phyloP scores from a whole-genome alignment of 2,888 invertebrate genomes.

The Pocota personata region DNA sequence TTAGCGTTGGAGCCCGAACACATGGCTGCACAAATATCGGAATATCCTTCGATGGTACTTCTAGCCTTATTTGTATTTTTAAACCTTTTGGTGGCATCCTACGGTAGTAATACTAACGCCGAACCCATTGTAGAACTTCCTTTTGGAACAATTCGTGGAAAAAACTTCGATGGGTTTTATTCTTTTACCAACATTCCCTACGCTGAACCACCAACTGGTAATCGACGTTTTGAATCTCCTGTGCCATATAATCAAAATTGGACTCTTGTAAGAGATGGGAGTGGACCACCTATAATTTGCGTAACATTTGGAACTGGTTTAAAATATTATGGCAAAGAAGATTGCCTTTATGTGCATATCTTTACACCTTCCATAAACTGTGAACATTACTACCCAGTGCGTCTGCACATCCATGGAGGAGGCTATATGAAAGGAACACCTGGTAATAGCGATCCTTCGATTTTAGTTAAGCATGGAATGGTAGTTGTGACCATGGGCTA shows the following conservation, averaged over 20 bases:
- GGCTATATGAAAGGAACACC: conserved; percentile 87
- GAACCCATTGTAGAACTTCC: conserved; percentile 75
- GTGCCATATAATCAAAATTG: conserved; percentile 75
- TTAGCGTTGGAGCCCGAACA: no score
- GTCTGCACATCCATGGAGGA: conserved; percentile 87
- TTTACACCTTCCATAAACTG: conserved; percentile 82
- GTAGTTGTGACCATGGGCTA: conserved; percentile 88
- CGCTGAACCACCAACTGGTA: conserved; percentile 86
- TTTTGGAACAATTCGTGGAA: conserved; percentile 77
- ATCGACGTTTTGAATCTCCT: conserved; percentile 84
- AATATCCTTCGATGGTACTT: no score
- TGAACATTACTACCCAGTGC: conserved; percentile 83
- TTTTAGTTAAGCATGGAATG: conserved; percentile 86
- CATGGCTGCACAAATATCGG: no score
- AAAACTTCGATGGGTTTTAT: conserved; percentile 81
- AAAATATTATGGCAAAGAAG: not conserved
- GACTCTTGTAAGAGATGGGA: conserved; percentile 79
- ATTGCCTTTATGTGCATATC: conserved; percentile 37
- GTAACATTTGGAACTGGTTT: conserved; percentile 83
- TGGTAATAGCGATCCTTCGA: conserved; percentile 83
- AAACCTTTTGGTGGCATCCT: not conserved
- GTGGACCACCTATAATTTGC: conserved; percentile 84
- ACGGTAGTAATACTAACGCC: not conserved
- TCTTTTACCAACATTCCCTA: conserved; percentile 88
- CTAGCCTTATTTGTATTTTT: no score